Evolutionary conservation across 2,113 vertebrate species (phyloP).

Genomic region (Tyrannus savana): DNA sequence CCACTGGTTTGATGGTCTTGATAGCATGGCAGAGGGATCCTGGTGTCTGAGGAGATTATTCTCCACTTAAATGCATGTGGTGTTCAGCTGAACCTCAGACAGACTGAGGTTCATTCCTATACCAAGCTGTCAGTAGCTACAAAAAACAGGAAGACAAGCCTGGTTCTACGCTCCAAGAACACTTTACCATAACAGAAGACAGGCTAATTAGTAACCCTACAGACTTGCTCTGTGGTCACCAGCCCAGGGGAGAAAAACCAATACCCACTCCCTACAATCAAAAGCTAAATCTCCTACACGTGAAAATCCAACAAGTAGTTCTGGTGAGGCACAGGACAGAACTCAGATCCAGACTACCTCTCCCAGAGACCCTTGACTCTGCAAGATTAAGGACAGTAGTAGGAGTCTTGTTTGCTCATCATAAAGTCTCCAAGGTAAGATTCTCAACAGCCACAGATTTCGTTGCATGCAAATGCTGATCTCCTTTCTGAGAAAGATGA

Average conservation of each 20-base stretch:
- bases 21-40: background rate
- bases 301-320: background rate
- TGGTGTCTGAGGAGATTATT: background rate
- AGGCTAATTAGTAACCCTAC: background rate
- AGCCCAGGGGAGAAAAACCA: background rate
- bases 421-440: background rate
- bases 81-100: background rate
- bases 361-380: background rate
- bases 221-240: background rate
- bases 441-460: background rate
- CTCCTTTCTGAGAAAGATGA: background rate
- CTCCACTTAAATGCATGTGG: background rate
- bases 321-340: background rate
- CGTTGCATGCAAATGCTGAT: background rate
- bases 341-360: background rate
- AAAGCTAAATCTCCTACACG: background rate
- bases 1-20: background rate
- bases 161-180: background rate
- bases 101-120: background rate
- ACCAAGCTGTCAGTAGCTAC: background rate
- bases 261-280: background rate
- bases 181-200: background rate
- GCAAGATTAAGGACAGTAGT: background rate
- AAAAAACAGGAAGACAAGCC: accelerated
- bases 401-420: background rate